phyloP scores from a whole-genome alignment of 2,113 vertebrate genomes.

The Prietella phreatophila region DNA sequence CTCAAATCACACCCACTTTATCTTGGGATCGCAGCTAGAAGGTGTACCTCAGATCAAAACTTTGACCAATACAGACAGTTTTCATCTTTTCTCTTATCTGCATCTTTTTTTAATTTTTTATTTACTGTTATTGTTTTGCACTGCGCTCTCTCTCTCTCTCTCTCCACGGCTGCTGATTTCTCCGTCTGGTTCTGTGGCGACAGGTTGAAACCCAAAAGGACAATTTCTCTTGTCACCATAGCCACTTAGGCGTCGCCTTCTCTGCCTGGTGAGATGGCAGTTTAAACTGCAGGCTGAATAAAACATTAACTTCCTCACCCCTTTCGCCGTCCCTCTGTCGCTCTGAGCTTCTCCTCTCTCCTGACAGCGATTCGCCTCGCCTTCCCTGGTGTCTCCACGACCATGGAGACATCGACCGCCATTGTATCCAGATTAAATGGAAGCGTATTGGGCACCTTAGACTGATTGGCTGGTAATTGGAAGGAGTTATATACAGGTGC shows the following conservation, averaged over 20 bases:
- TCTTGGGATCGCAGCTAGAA: neutral
- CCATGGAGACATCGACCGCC: slow-evolving; percentile 96
- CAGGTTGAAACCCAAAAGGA: slow-evolving; percentile 97
- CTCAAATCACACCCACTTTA: neutral
- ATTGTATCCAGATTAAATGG: slow-evolving; percentile 99
- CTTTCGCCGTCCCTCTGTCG: slow-evolving; percentile 78
- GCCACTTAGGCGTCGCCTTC: slow-evolving; percentile 96
- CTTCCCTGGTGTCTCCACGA: slow-evolving; percentile 91
- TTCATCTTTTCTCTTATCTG: slow-evolving; percentile 48
- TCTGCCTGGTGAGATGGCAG: slow-evolving; percentile 86
- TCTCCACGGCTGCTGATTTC: slow-evolving; percentile 58
- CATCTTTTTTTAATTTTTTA: slow-evolving; percentile 53
- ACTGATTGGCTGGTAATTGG: slow-evolving; percentile 99
- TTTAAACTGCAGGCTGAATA: slow-evolving; percentile 98
- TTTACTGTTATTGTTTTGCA: slow-evolving; percentile 29
- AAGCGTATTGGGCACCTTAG: slow-evolving; percentile 99
- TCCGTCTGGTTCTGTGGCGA: slow-evolving; percentile 93
- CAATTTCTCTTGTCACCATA: slow-evolving; percentile 99
- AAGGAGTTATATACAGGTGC: slow-evolving; percentile 99
- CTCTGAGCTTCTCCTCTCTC: slow-evolving; percentile 87
- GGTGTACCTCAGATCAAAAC: neutral
- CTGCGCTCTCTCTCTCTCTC: slow-evolving; percentile 24
- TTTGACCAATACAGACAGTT: neutral
- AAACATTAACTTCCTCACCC: slow-evolving; percentile 97
- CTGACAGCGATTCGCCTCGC: slow-evolving; percentile 92